These are phyloP conservation scores for Alectura lathami DNA, from an alignment of 2,113 vertebrate species.

Conservation along the genomic window DNA sequence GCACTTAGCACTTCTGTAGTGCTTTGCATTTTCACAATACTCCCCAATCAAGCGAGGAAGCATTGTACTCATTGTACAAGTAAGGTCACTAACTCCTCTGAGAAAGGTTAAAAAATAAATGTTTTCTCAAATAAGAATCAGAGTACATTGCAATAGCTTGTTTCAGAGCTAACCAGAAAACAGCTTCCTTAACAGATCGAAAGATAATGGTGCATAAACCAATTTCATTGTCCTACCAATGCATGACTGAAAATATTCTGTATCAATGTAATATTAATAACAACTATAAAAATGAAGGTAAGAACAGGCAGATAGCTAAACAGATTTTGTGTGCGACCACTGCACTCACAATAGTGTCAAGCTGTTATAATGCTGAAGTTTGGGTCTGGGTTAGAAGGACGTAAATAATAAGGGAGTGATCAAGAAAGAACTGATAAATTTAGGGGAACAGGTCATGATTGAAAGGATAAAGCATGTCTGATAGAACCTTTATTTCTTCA, in stretches of 20 bases:
- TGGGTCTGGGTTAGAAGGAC: background rate
- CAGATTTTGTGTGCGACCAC: background rate
- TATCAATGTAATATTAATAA: background rate
- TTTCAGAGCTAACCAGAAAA: background rate
- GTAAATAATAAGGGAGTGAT: background rate
- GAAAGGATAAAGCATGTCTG: background rate
- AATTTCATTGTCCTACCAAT: background rate
- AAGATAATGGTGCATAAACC: background rate
- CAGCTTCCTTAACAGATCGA: background rate
- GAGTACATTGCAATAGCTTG: background rate
- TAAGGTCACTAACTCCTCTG: background rate
- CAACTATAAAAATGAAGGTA: background rate
- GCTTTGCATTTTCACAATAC: background rate
- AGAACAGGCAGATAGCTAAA: background rate
- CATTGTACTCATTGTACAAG: background rate
- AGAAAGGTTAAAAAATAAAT: background rate
- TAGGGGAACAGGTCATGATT: background rate
- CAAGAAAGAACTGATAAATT: background rate
- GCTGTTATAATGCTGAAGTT: background rate
- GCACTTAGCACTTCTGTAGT: background rate
- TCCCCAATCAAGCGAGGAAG: background rate
- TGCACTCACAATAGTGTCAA: background rate
- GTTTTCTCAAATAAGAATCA: background rate
- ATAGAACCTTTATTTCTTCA: background rate
- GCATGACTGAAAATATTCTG: background rate